Percentiles rank a stretch among this genome's conserved stretches.
Evolutionary conservation across 1,140 invertebrate species (phyloP).

Genomic region (Bilobella aurantiaca): DNA sequence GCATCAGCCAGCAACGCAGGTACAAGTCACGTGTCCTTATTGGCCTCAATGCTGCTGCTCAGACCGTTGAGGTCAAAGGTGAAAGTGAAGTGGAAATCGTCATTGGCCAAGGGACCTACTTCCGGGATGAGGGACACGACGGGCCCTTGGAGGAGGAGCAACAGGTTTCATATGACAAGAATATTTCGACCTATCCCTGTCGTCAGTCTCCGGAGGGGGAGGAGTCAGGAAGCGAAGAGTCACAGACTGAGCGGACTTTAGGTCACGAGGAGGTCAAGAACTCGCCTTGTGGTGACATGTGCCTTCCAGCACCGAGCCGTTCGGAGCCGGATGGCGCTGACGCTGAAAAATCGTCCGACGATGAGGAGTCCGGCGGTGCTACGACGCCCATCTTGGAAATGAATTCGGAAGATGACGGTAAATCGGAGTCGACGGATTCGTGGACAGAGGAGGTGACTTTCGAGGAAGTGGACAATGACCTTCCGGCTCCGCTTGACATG

Average conservation of each 20-base stretch:
- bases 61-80: not conserved
- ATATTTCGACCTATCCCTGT: too few relatives aligned
- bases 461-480: slow-evolving; percentile 24
- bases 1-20: not conserved
- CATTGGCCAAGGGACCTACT: not conserved
- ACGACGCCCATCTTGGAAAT: not conserved
- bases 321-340: slow-evolving; percentile 24
- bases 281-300: too few relatives aligned
- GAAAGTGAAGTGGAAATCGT: slow-evolving; percentile 2
- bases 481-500: slow-evolving; percentile 50
- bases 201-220: slow-evolving; percentile 11
- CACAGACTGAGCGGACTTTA: slow-evolving; percentile 7
- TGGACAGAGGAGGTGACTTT: slow-evolving; percentile 33
- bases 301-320: not conserved
- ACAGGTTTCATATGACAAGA: too few relatives aligned
- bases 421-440: slow-evolving; percentile 25
- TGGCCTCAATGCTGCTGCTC: not conserved
- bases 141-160: too few relatives aligned
- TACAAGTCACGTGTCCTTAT: not conserved
- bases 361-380: slow-evolving; percentile 4
- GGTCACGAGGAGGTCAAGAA: too few relatives aligned
- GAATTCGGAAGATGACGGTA: slow-evolving; percentile 8
- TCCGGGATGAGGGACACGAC: not conserved
- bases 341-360: slow-evolving; percentile 22
- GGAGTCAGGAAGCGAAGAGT: slow-evolving; percentile 11